These are phyloP conservation scores for Chaitophorus viminalis DNA, from an alignment of 2,888 invertebrate genomes.

Conservation along the genomic window DNA sequence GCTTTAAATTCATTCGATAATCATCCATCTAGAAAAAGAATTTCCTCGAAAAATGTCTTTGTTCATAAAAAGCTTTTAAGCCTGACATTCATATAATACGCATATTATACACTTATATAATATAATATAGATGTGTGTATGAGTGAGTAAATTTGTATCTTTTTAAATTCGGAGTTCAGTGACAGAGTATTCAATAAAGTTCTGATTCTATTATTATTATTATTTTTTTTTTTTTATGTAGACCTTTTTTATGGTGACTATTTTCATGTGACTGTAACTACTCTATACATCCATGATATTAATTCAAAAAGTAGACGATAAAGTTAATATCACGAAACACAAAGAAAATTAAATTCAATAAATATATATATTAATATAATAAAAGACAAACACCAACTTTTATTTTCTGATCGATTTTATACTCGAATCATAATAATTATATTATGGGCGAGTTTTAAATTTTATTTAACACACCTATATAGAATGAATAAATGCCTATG, in stretches of 20 bases:
- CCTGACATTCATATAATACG: not conserved
- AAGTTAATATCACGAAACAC: no score
- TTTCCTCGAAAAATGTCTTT: slow-evolving; percentile 1
- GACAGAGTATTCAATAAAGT: not conserved
- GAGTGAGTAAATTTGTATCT: not conserved
- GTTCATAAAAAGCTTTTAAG: slow-evolving; percentile 31
- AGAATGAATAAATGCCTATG: no score
- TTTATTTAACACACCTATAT: no score
- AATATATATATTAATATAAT: no score
- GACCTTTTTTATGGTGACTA: not conserved
- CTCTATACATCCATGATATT: no score
- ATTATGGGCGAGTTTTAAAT: no score
- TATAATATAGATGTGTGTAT: not conserved
- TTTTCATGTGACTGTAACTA: not conserved
- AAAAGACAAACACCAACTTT: no score
- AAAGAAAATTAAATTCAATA: no score
- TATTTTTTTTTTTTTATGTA: not conserved
- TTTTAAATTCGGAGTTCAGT: not conserved
- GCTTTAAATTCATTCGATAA: slow-evolving; percentile 10
- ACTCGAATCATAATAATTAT: no score
- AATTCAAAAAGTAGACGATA: no score
- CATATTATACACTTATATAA: not conserved
- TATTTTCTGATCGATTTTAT: no score
- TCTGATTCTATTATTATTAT: not conserved
- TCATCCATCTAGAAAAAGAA: slow-evolving; percentile 12